These are phyloP conservation scores for Periphyllus acericola DNA, from an alignment of 2,888 invertebrate genomes.

Conservation along the genomic window DNA sequence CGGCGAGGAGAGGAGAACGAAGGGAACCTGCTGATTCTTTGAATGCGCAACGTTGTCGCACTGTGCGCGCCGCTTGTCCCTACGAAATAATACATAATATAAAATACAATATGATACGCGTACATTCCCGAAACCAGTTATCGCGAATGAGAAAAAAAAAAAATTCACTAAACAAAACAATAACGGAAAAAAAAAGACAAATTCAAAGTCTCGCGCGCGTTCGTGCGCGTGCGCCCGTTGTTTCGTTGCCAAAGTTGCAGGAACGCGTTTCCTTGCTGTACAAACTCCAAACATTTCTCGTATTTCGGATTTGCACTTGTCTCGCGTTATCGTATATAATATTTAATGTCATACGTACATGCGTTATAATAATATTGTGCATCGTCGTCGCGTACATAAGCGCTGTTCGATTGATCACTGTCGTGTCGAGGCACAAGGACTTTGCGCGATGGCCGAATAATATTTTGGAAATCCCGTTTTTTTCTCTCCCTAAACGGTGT, in stretches of 20 bases:
- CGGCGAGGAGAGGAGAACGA: not conserved
- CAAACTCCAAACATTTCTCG: not conserved
- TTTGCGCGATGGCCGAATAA: too few species aligned
- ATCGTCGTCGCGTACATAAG: too few species aligned
- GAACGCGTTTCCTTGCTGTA: not conserved
- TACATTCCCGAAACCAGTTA: conserved; percentile 39
- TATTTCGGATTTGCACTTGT: not conserved
- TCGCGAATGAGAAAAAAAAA: not conserved
- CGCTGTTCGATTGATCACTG: too few species aligned
- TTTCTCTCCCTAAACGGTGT: too few species aligned
- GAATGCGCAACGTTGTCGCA: not conserved
- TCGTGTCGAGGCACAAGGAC: too few species aligned
- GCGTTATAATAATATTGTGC: too few species aligned
- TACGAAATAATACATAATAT: too few species aligned
- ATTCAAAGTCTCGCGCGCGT: not conserved
- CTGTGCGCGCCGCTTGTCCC: not conserved
- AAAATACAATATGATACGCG: too few species aligned
- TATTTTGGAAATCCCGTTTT: too few species aligned
- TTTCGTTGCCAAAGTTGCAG: too few species aligned
- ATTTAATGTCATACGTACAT: too few species aligned
- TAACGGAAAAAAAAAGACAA: conserved; percentile 8
- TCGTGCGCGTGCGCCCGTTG: not conserved
- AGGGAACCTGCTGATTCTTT: not conserved
- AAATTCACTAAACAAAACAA: not conserved
- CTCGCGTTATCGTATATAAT: not conserved